Evolutionary conservation across 2,113 vertebrate genomes (phyloP).

Genomic region (Astatotilapia flaviijosephi): DNA sequence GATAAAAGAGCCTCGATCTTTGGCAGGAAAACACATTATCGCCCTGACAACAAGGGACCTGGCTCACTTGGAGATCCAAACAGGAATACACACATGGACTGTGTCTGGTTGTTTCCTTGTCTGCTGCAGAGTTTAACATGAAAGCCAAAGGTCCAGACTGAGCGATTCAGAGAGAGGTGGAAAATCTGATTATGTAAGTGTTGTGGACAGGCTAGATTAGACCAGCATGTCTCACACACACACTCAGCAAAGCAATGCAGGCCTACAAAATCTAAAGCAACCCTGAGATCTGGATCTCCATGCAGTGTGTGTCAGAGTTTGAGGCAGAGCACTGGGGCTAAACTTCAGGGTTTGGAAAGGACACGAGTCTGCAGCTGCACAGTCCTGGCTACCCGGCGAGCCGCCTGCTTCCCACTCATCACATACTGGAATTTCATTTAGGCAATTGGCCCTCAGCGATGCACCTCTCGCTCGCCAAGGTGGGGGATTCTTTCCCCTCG

Average conservation of each 20-base stretch:
- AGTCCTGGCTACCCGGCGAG: neutral
- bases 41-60: conserved; percentile 30
- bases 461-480: conserved; percentile 29
- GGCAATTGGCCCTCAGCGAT: conserved; percentile 36
- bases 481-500: conserved; percentile 45
- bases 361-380: conserved; percentile 32
- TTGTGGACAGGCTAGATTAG: neutral
- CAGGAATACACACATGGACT: neutral
- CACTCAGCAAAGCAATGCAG: neutral
- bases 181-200: neutral
- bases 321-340: neutral
- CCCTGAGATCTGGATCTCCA: neutral
- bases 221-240: neutral
- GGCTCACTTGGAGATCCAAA: neutral
- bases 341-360: neutral
- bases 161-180: neutral
- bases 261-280: neutral
- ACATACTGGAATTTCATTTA: conserved; percentile 52
- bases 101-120: neutral
- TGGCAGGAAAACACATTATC: conserved; percentile 60
- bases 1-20: conserved; percentile 49
- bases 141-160: neutral
- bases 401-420: conserved; percentile 45
- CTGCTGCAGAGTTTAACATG: neutral
- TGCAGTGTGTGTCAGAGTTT: neutral